Base-by-base conservation (phyloP, 2,888 invertebrate genomes). In the Linnaemya vulpina region DNA sequence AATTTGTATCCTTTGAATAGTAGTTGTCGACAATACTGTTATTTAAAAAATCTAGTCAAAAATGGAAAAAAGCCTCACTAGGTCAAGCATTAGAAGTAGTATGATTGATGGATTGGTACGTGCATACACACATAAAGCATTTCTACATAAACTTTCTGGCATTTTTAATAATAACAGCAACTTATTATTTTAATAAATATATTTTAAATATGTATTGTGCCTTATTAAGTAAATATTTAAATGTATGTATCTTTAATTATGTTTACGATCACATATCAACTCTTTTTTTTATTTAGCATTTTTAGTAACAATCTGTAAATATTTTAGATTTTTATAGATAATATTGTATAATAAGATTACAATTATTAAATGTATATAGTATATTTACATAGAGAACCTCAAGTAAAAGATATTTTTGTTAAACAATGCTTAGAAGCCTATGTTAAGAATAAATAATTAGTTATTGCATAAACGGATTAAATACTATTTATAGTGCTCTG, bases 251-350 rank as follows among this genome's bases (percentile, higher is more conserved):
- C 1, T 40, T 68, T 62, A 25, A 49, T 55, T 74, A 60, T 51
- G 65, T 65, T 76, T 71, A 82, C 58, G 76, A 82, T 82, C 82
- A 82, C 82, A 76, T 76, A 71, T 81, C 53, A 75, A 75, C 60
- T 43, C 17, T 38, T 25, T 71, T 68, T 62, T 30, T 55, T 68
- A 60, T 70, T 71, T 76, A 71, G 70, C 46, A 58, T 71, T 76
- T 65, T 65, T 40, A 55, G 70, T 75, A 81, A 82, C 76, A 76
- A 82, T 80, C 46, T 55, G 43, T 71, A 65, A 38, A 38, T 71
- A 55, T 25, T 70, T 67, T 46, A 35, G 38, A 30, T 40, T 22
- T 81, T 30, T 38, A 46, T 17, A 46, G 4, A 15, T 40, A 62
- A 40, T 65, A 49, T 38, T 73, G 30, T 60, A 67, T 68, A 40